A percentile compares a stretch with the other conserved stretches of the same genome.
phyloP scores from a whole-genome alignment of 2,888 invertebrate genomes.

The Heliconius aoede region DNA sequence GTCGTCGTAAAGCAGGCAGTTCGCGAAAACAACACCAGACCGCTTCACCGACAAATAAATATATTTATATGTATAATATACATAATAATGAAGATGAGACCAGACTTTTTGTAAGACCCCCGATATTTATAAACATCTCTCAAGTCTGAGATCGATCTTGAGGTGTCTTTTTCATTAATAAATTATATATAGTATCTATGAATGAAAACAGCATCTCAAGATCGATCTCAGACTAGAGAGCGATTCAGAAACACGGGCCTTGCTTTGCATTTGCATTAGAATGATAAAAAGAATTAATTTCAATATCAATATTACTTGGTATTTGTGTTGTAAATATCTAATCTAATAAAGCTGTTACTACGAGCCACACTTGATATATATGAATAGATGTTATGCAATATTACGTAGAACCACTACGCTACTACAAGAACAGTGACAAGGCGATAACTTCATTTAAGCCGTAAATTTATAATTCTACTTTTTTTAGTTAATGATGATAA shows the following conservation, averaged over 20 bases:
- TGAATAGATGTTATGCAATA: slow-evolving; percentile 17
- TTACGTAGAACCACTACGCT: slow-evolving; percentile 4
- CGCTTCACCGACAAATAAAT: slow-evolving; percentile 18
- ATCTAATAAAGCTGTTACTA: slow-evolving; percentile 41
- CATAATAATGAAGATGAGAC: slow-evolving; percentile 14
- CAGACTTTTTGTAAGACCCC: neutral
- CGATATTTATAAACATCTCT: too few relatives aligned
- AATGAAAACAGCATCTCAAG: too few relatives aligned
- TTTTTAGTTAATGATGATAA: neutral
- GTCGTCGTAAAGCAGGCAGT: slow-evolving; percentile 54
- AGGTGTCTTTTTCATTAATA: too few relatives aligned
- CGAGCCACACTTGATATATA: slow-evolving; percentile 37
- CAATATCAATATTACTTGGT: neutral
- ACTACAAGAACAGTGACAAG: neutral
- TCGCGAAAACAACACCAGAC: slow-evolving; percentile 50
- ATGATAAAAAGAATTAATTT: neutral
- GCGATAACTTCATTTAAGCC: neutral
- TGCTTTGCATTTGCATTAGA: neutral
- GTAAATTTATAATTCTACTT: neutral
- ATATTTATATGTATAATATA: too few relatives aligned
- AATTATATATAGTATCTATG: too few relatives aligned
- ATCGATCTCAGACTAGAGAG: too few relatives aligned
- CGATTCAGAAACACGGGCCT: too few relatives aligned
- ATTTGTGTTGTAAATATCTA: neutral
- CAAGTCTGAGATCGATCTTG: too few relatives aligned